Percentiles rank a stretch among this genome's conserved stretches.
Conservation (phyloP, 2,888 invertebrate species). For the Tiliacea citrago region DNA sequence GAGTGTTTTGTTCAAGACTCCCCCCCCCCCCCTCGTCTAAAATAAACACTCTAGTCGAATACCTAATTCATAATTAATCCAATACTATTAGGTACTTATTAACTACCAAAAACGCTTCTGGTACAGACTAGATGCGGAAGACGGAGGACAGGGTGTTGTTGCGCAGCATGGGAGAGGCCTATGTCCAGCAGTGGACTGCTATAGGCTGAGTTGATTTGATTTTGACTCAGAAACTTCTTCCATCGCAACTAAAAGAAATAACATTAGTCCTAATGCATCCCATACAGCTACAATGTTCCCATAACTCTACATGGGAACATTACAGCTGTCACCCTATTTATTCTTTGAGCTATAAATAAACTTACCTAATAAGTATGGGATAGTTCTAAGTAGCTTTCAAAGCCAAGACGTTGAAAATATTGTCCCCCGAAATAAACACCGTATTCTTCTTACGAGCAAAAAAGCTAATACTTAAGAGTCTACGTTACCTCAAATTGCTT, state of each 20-base stretch:
- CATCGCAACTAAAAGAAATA: slow-evolving; percentile 18
- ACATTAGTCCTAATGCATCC: slow-evolving; percentile 10
- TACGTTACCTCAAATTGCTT: too few relatives aligned
- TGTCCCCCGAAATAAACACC: slow-evolving; percentile 9
- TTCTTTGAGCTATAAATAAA: background rate
- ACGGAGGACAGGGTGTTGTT: too few relatives aligned
- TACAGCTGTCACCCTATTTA: slow-evolving; percentile 5
- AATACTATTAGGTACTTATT: too few relatives aligned
- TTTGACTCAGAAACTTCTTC: slow-evolving; percentile 21
- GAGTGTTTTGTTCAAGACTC: too few relatives aligned
- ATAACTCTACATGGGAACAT: slow-evolving; percentile 3
- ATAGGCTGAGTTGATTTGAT: too few relatives aligned
- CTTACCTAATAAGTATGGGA: background rate
- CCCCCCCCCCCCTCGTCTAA: too few relatives aligned
- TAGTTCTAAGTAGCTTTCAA: background rate
- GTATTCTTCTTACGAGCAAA: slow-evolving; percentile 7
- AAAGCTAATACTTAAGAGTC: background rate
- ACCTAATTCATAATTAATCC: background rate
- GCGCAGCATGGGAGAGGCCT: too few relatives aligned
- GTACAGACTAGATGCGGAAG: too few relatives aligned
- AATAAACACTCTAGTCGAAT: too few relatives aligned
- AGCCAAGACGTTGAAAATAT: background rate
- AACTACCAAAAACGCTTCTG: too few relatives aligned
- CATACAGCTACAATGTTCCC: slow-evolving; percentile 15
- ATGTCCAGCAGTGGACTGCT: too few relatives aligned